Evolutionary conservation across 2,888 invertebrate species (phyloP), one percentile per base, ranked within the genome.

Genomic region (Cataglyphis albicans): DNA sequence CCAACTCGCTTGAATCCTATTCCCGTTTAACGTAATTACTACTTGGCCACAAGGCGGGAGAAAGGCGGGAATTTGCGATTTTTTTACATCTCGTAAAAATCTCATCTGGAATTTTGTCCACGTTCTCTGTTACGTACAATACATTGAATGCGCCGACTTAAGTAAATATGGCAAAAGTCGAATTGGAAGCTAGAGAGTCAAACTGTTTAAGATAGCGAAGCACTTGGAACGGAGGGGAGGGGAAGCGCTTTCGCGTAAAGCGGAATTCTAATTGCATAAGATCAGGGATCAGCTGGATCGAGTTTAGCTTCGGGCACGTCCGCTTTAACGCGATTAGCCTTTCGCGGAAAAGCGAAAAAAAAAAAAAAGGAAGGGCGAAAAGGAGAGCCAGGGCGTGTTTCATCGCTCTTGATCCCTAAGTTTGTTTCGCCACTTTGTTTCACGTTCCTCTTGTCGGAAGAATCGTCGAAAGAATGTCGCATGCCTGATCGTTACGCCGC

Each of bases 251-350:
- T 84, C 84, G 83, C 83, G 85, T 85, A 88, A 84, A 85, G 88
- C 88, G 87, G 90, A 92, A 92, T 92, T 92, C 91, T 92, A 92
- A 92, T 93, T 80, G 70, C 44, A 44, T 48, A 35, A 35, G 78
- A 80, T 80, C 59, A 89, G 59, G 44, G 78, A 80, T 80, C 59
- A 89, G 59, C n/a, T 70, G 12, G 70, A 80, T 80, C 59, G 35
- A 70, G 44, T 70, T 91, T 91, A 92, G 91, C 90, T 91, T 88
- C 92, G 92, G 92, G 91, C 93, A 93, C 93, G 92, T 93, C 93
- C 92, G 92, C 93, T 94, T 92, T 93, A 93, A 93, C 92, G 91
- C 92, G 93, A 89, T 90, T 90, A 90, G 90, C 76, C 85, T 82
- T 76, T 84, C 78, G 55, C 12, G 25, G 55, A 38, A 70, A 55